phyloP scores from a whole-genome alignment of 2,113 vertebrate genomes.

The Polypterus senegalus region DNA sequence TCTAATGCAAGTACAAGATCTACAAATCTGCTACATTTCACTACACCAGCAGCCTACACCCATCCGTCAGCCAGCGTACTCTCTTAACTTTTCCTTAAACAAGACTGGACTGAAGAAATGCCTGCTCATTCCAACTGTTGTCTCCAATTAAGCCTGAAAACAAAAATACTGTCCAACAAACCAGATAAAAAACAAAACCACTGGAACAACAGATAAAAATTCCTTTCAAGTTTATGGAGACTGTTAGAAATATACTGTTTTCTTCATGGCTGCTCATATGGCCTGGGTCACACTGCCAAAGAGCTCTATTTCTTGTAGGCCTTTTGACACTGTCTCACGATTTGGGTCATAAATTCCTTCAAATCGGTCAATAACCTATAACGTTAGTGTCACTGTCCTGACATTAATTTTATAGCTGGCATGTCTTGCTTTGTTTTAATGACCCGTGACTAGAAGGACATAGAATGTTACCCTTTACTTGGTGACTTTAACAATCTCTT shows the following conservation, averaged over 20 bases:
- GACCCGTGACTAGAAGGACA: constrained; percentile 27
- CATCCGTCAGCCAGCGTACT: no score
- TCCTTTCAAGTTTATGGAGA: constrained; percentile 31
- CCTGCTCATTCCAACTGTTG: no score
- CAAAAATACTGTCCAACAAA: no score
- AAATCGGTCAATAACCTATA: constrained; percentile 51
- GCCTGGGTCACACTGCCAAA: constrained; percentile 26
- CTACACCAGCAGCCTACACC: no score
- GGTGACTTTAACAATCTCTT: neutral
- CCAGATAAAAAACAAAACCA: no score
- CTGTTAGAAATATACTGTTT: constrained; percentile 10
- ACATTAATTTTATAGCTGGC: constrained; percentile 40
- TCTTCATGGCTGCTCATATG: constrained; percentile 13
- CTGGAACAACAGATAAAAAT: constrained; percentile 17
- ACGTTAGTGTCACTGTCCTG: constrained; percentile 45
- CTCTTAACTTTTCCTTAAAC: no score
- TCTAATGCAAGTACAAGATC: neutral
- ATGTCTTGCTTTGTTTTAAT: constrained; percentile 38
- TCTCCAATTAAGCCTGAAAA: no score
- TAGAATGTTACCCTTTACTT: constrained; percentile 11
- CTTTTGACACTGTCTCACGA: constrained; percentile 38
- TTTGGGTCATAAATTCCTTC: constrained; percentile 43
- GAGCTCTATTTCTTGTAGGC: constrained; percentile 32
- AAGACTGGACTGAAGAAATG: no score
- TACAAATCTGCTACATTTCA: constrained; percentile 12